Percentiles rank a stretch among this genome's conserved stretches.
These are phyloP conservation scores for Eupithecia centaureata DNA, from an alignment of 2,888 invertebrate species.

Conservation along the genomic window DNA sequence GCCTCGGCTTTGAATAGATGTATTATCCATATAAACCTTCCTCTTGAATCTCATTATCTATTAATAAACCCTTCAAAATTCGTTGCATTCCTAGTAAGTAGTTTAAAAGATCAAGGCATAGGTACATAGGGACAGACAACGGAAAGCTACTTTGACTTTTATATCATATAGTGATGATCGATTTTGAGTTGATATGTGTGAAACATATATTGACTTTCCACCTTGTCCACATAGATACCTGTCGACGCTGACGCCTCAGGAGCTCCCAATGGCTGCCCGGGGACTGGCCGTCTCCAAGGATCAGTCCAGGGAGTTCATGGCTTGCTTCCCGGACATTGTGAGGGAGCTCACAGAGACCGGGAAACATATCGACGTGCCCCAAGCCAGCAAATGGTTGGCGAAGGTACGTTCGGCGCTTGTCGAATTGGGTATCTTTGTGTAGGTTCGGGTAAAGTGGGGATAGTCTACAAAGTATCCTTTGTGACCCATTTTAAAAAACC, in stretches of 20 bases:
- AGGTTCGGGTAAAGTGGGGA: slow-evolving; percentile 11
- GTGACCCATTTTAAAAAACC: not conserved
- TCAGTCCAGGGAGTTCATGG: slow-evolving; percentile 94
- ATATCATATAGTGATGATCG: too few relatives aligned
- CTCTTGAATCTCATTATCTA: too few relatives aligned
- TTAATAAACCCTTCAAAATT: too few relatives aligned
- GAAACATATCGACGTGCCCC: slow-evolving; percentile 89
- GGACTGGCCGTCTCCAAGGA: slow-evolving; percentile 89
- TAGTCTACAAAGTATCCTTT: not conserved
- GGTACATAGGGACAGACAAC: too few relatives aligned
- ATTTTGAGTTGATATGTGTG: not conserved
- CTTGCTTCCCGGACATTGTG: slow-evolving; percentile 93
- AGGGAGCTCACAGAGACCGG: slow-evolving; percentile 91
- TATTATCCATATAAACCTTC: too few relatives aligned
- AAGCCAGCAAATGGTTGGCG: slow-evolving; percentile 91
- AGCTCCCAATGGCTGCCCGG: slow-evolving; percentile 84
- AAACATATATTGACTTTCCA: slow-evolving; percentile 3
- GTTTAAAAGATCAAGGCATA: too few relatives aligned
- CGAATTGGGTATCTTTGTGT: slow-evolving; percentile 48
- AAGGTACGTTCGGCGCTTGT: slow-evolving; percentile 84
- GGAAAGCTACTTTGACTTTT: too few relatives aligned
- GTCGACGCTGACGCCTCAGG: slow-evolving; percentile 85
- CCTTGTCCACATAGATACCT: slow-evolving; percentile 70
- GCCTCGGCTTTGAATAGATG: too few relatives aligned
- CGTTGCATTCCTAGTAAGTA: too few relatives aligned